A percentile compares a stretch with the other conserved stretches of the same genome.
These are phyloP conservation scores for Stomatorhinus ivindoensis DNA, from an alignment of 2,113 vertebrate species.

Conservation along the genomic window DNA sequence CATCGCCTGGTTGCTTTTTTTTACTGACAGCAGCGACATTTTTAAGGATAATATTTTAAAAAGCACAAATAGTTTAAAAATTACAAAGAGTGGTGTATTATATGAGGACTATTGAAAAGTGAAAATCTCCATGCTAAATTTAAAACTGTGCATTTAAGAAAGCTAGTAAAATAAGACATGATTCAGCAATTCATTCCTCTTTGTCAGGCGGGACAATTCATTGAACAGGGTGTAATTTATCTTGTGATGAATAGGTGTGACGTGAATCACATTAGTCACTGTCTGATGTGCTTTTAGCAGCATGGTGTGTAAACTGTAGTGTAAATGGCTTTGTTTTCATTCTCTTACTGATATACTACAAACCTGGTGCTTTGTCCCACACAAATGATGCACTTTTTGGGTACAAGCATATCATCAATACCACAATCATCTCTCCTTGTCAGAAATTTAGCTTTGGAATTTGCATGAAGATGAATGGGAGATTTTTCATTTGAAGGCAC, in stretches of 20 bases:
- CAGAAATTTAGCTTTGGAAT: neutral
- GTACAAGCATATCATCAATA: neutral
- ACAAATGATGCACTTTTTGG: neutral
- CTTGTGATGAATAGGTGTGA: slow-evolving; percentile 16
- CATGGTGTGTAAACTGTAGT: neutral
- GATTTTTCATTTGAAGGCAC: neutral
- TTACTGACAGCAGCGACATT: neutral
- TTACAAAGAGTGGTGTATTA: neutral
- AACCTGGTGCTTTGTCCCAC: neutral
- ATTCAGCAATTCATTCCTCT: slow-evolving; percentile 1
- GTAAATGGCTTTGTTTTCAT: slow-evolving; percentile 7
- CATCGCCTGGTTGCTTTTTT: neutral
- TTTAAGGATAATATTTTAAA: neutral
- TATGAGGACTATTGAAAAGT: neutral
- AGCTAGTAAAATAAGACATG: neutral
- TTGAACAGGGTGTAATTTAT: slow-evolving; percentile 11
- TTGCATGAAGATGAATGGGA: neutral
- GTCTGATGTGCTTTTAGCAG: slow-evolving; percentile 1
- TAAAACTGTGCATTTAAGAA: slow-evolving; percentile 6
- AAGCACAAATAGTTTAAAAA: neutral
- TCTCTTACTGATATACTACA: slow-evolving; percentile 3
- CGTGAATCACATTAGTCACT: slow-evolving; percentile 19
- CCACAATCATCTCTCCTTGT: neutral
- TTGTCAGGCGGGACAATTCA: slow-evolving; percentile 11
- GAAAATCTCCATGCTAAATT: neutral